A percentile compares a stretch with the other conserved stretches of the same genome.
These are phyloP conservation scores for Drosophila parvula DNA, from an alignment of 1,140 invertebrate genomes.

Conservation along the genomic window DNA sequence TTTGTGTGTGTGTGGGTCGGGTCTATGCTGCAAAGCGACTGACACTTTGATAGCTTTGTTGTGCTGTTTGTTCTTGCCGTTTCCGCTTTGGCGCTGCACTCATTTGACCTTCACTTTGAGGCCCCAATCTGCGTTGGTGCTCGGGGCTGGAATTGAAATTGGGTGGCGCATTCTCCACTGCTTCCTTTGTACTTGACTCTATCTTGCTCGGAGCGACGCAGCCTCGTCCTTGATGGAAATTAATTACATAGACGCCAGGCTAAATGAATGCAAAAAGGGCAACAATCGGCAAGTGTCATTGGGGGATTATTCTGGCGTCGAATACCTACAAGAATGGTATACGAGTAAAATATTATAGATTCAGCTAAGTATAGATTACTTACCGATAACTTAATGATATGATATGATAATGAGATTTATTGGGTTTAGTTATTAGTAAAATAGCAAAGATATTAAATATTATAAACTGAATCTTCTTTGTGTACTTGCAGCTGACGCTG, in stretches of 20 bases:
- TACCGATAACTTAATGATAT: too few relatives aligned
- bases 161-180: slow-evolving; percentile 48
- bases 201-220: slow-evolving; percentile 26
- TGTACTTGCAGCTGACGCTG: slow-evolving; percentile 65
- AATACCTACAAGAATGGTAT: too few relatives aligned
- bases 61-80: slow-evolving; percentile 50
- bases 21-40: slow-evolving; percentile 63
- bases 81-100: slow-evolving; percentile 60
- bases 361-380: too few relatives aligned
- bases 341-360: too few relatives aligned
- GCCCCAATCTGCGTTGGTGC: slow-evolving; percentile 41
- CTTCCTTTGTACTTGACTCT: slow-evolving; percentile 69
- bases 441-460: neutral
- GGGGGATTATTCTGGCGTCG: neutral
- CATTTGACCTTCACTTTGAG: slow-evolving; percentile 72
- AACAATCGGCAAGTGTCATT: slow-evolving; percentile 9
- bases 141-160: slow-evolving; percentile 8
- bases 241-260: slow-evolving; percentile 56
- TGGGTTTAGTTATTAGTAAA: neutral
- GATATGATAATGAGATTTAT: neutral
- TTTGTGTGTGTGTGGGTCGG: slow-evolving; percentile 9
- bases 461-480: slow-evolving; percentile 1
- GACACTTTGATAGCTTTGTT: slow-evolving; percentile 65
- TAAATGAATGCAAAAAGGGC: neutral
- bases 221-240: slow-evolving; percentile 67